phyloP scores from a whole-genome alignment of 2,113 vertebrate species.

The Chaetorhynchus papuensis region DNA sequence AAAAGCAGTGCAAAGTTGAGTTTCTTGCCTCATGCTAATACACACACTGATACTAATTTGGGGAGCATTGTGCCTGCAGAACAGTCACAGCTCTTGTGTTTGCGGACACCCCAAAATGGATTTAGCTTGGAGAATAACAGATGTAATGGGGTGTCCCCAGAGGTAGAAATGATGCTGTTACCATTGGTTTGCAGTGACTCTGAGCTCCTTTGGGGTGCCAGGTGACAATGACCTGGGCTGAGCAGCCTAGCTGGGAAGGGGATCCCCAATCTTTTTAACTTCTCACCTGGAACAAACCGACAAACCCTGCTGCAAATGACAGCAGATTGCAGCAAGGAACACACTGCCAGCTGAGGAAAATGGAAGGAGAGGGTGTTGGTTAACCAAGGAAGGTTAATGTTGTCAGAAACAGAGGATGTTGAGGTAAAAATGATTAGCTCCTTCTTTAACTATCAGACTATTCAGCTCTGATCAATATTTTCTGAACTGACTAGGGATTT shows the following conservation, averaged over 20 bases:
- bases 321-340: background rate
- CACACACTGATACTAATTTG: background rate
- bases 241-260: background rate
- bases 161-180: background rate
- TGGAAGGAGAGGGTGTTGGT: background rate
- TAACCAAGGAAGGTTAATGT: too few relatives aligned
- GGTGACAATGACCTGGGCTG: background rate
- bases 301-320: rapidly evolving
- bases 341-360: background rate
- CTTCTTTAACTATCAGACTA: background rate
- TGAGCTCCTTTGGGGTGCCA: background rate
- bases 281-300: background rate
- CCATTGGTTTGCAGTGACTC: background rate
- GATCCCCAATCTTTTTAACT: background rate
- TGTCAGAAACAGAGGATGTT: background rate
- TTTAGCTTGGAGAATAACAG: background rate
- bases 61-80: background rate
- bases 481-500: background rate
- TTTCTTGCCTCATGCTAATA: rapidly evolving
- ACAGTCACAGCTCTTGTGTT: background rate
- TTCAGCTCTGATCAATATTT: background rate
- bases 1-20: background rate
- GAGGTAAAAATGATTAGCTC: background rate
- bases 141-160: background rate
- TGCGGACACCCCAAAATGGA: background rate